Evolutionary conservation across 2,888 invertebrate genomes (phyloP).

Genomic region (Urechis unicinctus): DNA sequence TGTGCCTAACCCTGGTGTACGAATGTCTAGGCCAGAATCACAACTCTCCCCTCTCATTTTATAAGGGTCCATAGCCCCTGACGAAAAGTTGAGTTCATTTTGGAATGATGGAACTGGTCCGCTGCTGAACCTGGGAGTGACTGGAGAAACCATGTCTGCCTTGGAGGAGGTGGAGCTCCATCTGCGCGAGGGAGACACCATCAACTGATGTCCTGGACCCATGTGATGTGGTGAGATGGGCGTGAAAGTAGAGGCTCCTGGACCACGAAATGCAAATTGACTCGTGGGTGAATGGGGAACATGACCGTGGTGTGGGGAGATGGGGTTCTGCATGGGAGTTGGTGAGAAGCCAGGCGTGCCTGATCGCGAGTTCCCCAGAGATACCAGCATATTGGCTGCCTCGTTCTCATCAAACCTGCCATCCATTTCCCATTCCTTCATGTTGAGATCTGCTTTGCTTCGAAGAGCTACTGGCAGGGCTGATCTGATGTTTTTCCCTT

Average conservation of each 20-base stretch:
- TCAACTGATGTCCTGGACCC: slow-evolving; percentile 25
- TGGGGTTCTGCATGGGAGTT: slow-evolving; percentile 29
- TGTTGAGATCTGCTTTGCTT: background rate
- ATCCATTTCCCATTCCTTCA: slow-evolving; percentile 55
- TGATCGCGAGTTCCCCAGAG: slow-evolving; percentile 85
- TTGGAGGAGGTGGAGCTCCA: slow-evolving; percentile 33
- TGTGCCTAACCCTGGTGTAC: slow-evolving; percentile 26
- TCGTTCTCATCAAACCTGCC: slow-evolving; percentile 80
- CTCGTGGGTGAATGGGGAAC: slow-evolving; percentile 41
- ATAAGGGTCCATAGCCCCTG: background rate
- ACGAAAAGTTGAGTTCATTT: slow-evolving; percentile 8
- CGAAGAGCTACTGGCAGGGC: slow-evolving; percentile 18
- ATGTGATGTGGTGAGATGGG: slow-evolving; percentile 61
- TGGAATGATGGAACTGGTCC: slow-evolving; percentile 13
- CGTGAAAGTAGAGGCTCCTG: slow-evolving; percentile 73
- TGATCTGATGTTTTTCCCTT: slow-evolving; percentile 58
- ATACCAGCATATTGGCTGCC: slow-evolving; percentile 93
- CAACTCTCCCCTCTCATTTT: slow-evolving; percentile 20
- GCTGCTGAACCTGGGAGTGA: slow-evolving; percentile 29
- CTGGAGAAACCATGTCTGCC: slow-evolving; percentile 41
- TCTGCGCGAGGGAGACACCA: slow-evolving; percentile 35
- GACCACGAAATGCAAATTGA: slow-evolving; percentile 60
- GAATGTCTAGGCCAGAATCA: slow-evolving; percentile 39
- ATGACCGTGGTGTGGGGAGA: slow-evolving; percentile 30
- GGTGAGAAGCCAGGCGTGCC: slow-evolving; percentile 76